phyloP scores from a whole-genome alignment of 2,797 vertebrate genomes.

The Cyclura pinguis region DNA sequence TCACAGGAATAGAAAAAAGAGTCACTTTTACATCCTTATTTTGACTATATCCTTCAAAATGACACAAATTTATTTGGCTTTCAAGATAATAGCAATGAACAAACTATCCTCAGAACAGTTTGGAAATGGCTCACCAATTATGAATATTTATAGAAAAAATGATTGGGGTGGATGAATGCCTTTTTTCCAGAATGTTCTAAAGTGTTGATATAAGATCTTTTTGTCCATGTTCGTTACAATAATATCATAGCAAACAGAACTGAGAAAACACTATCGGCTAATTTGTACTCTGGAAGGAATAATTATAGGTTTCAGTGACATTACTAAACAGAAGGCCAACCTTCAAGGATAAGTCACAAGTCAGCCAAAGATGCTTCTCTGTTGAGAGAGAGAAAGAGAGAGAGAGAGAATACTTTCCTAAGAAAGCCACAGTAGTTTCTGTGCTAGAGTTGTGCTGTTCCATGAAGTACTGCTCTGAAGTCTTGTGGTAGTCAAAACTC shows the following conservation, averaged over 20 bases:
- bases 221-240: neutral
- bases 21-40: neutral
- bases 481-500: neutral
- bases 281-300: neutral
- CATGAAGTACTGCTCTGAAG: neutral
- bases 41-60: neutral
- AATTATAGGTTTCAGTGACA: neutral
- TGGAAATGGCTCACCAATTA: neutral
- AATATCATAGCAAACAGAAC: neutral
- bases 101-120: neutral
- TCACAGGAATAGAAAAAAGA: neutral
- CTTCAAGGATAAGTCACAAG: neutral
- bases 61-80: neutral
- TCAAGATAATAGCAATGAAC: neutral
- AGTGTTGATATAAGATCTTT: no score
- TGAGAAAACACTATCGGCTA: neutral
- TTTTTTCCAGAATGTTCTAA: no score
- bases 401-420: no score
- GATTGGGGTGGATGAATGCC: no score
- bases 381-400: neutral
- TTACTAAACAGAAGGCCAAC: neutral
- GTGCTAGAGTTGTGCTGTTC: neutral
- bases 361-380: neutral
- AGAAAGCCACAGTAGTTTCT: neutral
- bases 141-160: neutral